Conservation (phyloP, 2,888 invertebrate species). For the Clepsis dumicolana region DNA sequence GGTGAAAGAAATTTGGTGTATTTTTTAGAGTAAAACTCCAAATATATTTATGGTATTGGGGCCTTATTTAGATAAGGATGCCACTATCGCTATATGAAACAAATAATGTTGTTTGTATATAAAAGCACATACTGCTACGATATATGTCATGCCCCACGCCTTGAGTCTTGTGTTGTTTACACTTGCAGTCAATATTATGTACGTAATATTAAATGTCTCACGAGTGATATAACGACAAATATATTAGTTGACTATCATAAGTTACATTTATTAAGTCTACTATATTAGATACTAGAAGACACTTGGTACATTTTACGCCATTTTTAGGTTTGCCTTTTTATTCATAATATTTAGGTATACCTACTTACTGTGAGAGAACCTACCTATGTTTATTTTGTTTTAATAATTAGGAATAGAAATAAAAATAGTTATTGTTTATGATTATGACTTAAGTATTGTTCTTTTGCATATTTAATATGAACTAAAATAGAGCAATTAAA, state of each 20-base stretch:
- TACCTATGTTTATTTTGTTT: not conserved
- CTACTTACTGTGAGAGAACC: not conserved
- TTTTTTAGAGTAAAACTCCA: not conserved
- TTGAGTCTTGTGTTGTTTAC: not conserved
- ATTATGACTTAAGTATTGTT: slow-evolving; percentile 19
- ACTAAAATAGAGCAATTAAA: slow-evolving; percentile 31
- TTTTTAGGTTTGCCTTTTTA: not conserved
- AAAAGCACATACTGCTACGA: not conserved
- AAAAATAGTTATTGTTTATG: not conserved
- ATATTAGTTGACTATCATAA: slow-evolving; percentile 17
- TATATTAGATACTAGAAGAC: not conserved
- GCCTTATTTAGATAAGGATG: slow-evolving; percentile 6
- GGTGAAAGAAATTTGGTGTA: not conserved
- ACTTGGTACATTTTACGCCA: slow-evolving; percentile 5
- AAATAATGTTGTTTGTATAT: not conserved
- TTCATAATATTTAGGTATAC: not conserved
- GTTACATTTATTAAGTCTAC: slow-evolving; percentile 2
- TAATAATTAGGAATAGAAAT: too few species aligned
- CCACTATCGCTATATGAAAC: slow-evolving; percentile 5
- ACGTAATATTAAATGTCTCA: slow-evolving; percentile 5
- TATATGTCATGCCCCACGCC: not conserved
- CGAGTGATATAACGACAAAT: slow-evolving; percentile 19
- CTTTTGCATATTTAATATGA: slow-evolving; percentile 12
- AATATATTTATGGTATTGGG: slow-evolving; percentile 2
- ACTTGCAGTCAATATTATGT: not conserved